Base-by-base conservation (phyloP, 1,140 invertebrate genomes). In the Drosophila sp. region DNA sequence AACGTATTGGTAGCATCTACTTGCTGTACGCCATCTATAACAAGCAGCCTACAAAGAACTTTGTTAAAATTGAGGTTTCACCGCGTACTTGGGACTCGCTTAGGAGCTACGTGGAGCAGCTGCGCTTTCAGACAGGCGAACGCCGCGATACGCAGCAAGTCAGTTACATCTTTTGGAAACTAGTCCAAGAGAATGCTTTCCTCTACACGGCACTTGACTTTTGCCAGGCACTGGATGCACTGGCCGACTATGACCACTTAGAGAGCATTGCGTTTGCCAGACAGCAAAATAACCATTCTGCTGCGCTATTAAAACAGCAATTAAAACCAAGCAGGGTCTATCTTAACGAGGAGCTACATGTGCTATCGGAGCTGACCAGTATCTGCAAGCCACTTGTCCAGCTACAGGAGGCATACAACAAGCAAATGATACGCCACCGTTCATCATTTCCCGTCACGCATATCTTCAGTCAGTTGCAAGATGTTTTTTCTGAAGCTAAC, bases 41-140 rank as follows among this genome's bases (percentile, higher is more conserved):
- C 54, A 90, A 91, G 50, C 90, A 91, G 46, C 90, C 90, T 2
- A 91, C 90, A 5, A 72, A 79, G 13, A 51, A 70, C 7, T 91
- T 76, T 53, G 54, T 80, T 1, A 91, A 83, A 46, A 87, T 91
- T 29, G 72, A 90, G 6, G 72, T 80, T 0, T 77, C 73, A 2
- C 58, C 64, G 1, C 13, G 62, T 9, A 89, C 86, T 0, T 91
- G 83, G 83, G 50, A 75, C 29, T 56, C 62, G 0, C 50, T 91
- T 4, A 71, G 46, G 7, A 53, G 34, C 8, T 91, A 75, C 45
- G 50, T 77, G 0, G 46, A 63, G 13, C 18, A 67, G 3, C 21
- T 76, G 41, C 66, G 59, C 0, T 27, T 4, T 1, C 27, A 54
- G 3, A n/a, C 13, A 5, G 18, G 18, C 0, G 57, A 74, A 0